Evolutionary conservation across 2,888 invertebrate species (phyloP).

Genomic region (Agrilus biguttatus): DNA sequence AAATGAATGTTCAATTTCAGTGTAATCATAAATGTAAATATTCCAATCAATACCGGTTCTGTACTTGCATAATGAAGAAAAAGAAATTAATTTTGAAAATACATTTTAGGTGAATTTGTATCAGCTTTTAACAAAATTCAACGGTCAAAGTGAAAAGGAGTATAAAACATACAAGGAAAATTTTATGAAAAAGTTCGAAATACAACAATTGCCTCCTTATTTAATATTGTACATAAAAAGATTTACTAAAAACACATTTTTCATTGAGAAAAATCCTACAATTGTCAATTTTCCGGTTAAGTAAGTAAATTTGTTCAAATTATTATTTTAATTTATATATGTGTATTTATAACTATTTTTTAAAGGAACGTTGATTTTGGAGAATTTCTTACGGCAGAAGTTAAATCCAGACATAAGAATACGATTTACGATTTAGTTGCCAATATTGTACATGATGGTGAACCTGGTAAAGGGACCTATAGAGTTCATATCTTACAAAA

Average conservation of each 20-base stretch:
- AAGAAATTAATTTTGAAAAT: neutral
- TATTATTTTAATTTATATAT: neutral
- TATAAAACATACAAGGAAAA: slow-evolving; percentile 99
- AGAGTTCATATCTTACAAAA: slow-evolving; percentile 86
- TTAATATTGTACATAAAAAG: slow-evolving; percentile 93
- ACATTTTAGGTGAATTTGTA: slow-evolving; percentile 73
- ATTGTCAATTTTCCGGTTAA: slow-evolving; percentile 99
- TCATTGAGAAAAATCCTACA: slow-evolving; percentile 97
- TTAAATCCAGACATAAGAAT: slow-evolving; percentile 58
- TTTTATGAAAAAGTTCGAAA: slow-evolving; percentile 91
- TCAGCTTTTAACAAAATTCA: slow-evolving; percentile 88
- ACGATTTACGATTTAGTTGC: slow-evolving; percentile 96
- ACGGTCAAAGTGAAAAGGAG: slow-evolving; percentile 89
- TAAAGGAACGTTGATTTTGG: slow-evolving; percentile 91
- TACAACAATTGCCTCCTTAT: slow-evolving; percentile 84
- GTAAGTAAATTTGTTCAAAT: slow-evolving; percentile 43
- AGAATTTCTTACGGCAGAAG: slow-evolving; percentile 79
- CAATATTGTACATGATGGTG: slow-evolving; percentile 97
- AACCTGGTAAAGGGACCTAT: slow-evolving; percentile 88
- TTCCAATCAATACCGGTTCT: too few species aligned
- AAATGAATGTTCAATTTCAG: too few species aligned
- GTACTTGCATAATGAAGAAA: too few species aligned
- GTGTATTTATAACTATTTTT: slow-evolving; percentile 12
- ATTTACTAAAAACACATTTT: slow-evolving; percentile 98
- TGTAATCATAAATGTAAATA: too few species aligned